Evolutionary conservation across 2,888 invertebrate species (phyloP).

Genomic region (Ferrisia virgata): DNA sequence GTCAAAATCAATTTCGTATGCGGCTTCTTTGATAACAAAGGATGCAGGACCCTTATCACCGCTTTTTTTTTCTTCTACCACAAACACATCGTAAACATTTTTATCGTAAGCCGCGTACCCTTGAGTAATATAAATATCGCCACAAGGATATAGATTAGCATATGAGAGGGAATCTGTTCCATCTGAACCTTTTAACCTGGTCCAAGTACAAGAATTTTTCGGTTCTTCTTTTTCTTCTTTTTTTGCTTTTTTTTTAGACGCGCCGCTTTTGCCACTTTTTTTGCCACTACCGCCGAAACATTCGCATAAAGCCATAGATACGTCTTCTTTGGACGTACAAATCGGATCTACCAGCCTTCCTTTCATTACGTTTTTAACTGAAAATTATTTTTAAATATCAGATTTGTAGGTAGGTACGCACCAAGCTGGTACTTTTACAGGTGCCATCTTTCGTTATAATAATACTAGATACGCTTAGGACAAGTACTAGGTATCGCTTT

Average conservation of each 20-base stretch:
- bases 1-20: neutral
- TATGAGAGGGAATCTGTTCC: neutral
- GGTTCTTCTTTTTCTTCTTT: neutral
- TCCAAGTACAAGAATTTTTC: neutral
- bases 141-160: neutral
- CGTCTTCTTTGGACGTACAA: neutral
- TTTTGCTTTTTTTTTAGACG: too few relatives aligned
- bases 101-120: neutral
- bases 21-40: neutral
- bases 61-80: neutral
- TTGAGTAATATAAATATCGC: neutral
- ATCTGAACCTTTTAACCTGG: neutral
- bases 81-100: neutral
- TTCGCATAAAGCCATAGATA: neutral
- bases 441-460: neutral
- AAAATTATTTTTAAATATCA: neutral
- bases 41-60: neutral
- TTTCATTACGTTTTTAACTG: neutral
- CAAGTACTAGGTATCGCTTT: too few relatives aligned
- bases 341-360: conserved; percentile 15
- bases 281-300: too few relatives aligned
- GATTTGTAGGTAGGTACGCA: neutral
- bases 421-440: too few relatives aligned
- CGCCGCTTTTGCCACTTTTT: too few relatives aligned
- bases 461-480: neutral